Base-by-base conservation (phyloP, 1,140 invertebrate genomes). In the Hydropsyche tenuis region DNA sequence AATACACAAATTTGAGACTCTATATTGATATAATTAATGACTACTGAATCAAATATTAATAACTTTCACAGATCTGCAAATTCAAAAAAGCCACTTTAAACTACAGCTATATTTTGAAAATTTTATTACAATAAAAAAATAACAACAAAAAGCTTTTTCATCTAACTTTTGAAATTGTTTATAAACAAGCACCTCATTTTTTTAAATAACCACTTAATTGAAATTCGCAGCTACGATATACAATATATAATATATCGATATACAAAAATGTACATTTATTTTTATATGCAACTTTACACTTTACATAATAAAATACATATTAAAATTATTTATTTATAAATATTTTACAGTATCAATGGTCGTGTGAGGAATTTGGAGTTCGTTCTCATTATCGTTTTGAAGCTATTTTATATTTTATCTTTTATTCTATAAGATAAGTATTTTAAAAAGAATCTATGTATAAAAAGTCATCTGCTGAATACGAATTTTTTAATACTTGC, bases 281-380 rank as follows among this genome's bases (percentile, higher is more conserved):
- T 66, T 56, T 56, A 69, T 48, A 56, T 27, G 45, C 48, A 56
- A 70, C 56, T 70, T 56, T 56, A 68, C 16, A 43, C 12, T 56
- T 30, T 56, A 56, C 18, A 43, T 70, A 48, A 48, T 68, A 68
- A 70, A 70, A 70, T 70, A 70, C 48, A 18, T 56, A 37, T 70
- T 42, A 16, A 56, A 70, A 42, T 30, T 20, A 16, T 70, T 56
- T 48, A 70, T 70, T 18, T 43, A 48, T 69, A 56, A 70, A 70
- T 45, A 56, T 56, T 68, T 37, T 56, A 23, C 63, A 45, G 45
- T 48, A 48, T 48, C 23, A 70, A 60, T 70, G 68, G 68, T 70
- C 68, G 51, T 46, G 27, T 70, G 46, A 25, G 68, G 11, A 70
- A n/a, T 37, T 70, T 70, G 68, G 48, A 70, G 68, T 70, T 70